phyloP scores from a whole-genome alignment of 92 coral and sea anemone genomes.

The Hydrozoanthus gracilis region DNA sequence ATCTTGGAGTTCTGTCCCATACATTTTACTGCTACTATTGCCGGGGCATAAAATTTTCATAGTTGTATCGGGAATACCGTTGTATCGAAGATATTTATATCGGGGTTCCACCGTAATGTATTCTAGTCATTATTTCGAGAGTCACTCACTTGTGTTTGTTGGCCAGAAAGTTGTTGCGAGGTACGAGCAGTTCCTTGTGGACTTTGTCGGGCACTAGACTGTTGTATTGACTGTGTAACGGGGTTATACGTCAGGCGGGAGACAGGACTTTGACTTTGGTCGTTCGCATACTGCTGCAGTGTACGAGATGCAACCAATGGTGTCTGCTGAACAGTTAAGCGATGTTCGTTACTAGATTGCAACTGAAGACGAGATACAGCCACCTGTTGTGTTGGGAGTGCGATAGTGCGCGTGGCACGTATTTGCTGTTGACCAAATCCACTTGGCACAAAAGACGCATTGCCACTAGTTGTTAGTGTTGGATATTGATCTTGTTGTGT shows the following conservation, averaged over 20 bases:
- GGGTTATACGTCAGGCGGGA: neutral
- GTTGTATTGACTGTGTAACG: neutral
- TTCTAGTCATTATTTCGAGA: too few species aligned
- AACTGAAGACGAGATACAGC: neutral
- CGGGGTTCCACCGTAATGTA: too few species aligned
- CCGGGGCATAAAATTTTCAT: too few species aligned
- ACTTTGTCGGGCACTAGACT: neutral
- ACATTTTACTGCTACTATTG: too few species aligned
- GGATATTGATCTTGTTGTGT: neutral
- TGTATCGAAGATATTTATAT: too few species aligned
- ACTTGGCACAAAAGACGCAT: neutral
- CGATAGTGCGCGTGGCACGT: neutral
- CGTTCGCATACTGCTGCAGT: neutral
- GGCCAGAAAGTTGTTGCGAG: neutral
- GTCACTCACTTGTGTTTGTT: neutral
- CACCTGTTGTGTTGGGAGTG: neutral
- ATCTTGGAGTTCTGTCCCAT: too few species aligned
- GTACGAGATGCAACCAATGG: neutral
- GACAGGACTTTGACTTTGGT: neutral
- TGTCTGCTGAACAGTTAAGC: too few species aligned
- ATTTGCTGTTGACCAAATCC: neutral
- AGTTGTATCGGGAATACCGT: too few species aligned
- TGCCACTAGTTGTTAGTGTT: neutral
- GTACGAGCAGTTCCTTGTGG: neutral
- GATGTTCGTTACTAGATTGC: constrained; percentile 2